Percentiles rank a stretch among this genome's conserved stretches.
These are phyloP conservation scores for Eledona agricola DNA, from an alignment of 2,888 invertebrate genomes.

Conservation along the genomic window DNA sequence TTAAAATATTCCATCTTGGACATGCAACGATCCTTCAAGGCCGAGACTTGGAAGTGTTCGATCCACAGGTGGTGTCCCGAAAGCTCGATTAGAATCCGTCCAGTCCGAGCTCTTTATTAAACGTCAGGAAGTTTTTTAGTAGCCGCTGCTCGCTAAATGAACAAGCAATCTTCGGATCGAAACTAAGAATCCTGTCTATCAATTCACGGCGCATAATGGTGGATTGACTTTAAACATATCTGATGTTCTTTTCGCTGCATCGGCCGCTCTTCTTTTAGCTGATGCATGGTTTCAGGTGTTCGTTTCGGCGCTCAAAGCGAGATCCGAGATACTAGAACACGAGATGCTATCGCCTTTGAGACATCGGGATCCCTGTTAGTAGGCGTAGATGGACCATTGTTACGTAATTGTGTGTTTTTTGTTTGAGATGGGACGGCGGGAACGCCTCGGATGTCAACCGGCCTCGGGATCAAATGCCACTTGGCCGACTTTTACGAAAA, in stretches of 20 bases:
- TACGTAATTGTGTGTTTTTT: slow-evolving; percentile 63
- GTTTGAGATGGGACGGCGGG: slow-evolving; percentile 61
- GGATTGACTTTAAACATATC: slow-evolving; percentile 61
- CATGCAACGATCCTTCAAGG: slow-evolving; percentile 17
- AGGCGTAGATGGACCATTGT: slow-evolving; percentile 63
- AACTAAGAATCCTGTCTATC: slow-evolving; percentile 60
- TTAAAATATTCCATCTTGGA: slow-evolving; percentile 8
- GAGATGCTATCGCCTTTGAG: slow-evolving; percentile 58
- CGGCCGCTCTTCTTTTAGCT: slow-evolving; percentile 48
- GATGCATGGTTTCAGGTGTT: slow-evolving; percentile 47
- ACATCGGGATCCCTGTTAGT: slow-evolving; percentile 62
- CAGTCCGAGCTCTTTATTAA: slow-evolving; percentile 40
- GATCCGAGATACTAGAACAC: slow-evolving; percentile 54
- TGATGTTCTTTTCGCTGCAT: slow-evolving; percentile 57
- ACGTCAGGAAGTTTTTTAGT: slow-evolving; percentile 51
- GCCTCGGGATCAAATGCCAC: slow-evolving; percentile 59
- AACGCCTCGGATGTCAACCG: slow-evolving; percentile 62
- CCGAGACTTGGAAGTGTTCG: slow-evolving; percentile 14
- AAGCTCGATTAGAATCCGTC: slow-evolving; percentile 35
- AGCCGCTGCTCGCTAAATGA: slow-evolving; percentile 55
- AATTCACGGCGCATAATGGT: slow-evolving; percentile 56
- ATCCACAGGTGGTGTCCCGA: slow-evolving; percentile 37
- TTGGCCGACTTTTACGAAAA: slow-evolving; percentile 52
- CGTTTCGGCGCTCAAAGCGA: slow-evolving; percentile 52
- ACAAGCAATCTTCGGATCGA: slow-evolving; percentile 54